A percentile compares a stretch with the other conserved stretches of the same genome.
Conservation (phyloP, 2,113 vertebrate species). For the Bombycilla garrulus region DNA sequence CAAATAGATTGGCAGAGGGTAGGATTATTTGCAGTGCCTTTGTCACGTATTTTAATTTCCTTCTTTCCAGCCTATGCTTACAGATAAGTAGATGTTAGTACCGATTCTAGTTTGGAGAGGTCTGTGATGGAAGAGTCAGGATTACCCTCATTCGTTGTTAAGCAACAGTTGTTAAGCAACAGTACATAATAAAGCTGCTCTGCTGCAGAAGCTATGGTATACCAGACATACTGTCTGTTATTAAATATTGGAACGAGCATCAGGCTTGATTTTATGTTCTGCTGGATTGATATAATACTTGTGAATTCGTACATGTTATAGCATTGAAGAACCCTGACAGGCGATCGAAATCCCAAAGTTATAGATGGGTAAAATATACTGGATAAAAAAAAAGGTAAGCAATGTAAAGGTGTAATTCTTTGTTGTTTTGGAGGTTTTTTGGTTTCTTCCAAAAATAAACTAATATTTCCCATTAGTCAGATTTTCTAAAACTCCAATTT, state of each 20-base stretch:
- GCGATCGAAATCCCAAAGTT: not conserved
- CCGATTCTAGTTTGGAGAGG: not conserved
- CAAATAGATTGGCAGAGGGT: not conserved
- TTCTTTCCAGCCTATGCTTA: not conserved
- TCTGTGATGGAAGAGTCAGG: conserved; percentile 30
- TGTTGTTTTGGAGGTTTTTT: not conserved
- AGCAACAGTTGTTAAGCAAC: conserved; percentile 71
- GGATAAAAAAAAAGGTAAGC: not conserved
- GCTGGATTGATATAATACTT: not conserved
- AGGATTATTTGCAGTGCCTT: not conserved
- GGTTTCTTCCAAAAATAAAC: not conserved
- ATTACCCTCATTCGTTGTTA: conserved; percentile 62
- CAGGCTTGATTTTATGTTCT: not conserved
- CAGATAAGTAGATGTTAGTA: conserved; percentile 1
- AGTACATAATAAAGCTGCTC: conserved; percentile 46
- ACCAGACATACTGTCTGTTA: conserved; percentile 26
- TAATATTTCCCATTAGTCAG: not conserved
- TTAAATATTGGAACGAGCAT: conserved; percentile 23
- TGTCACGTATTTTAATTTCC: conserved; percentile 17
- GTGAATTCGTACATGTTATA: not conserved
- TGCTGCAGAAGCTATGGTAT: not conserved
- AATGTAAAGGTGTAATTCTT: not conserved
- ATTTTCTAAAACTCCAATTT: not conserved
- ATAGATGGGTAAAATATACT: not conserved
- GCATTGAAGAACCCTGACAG: not conserved